Conservation (phyloP, 1,140 invertebrate genomes). For the Bicyclus anynana region DNA sequence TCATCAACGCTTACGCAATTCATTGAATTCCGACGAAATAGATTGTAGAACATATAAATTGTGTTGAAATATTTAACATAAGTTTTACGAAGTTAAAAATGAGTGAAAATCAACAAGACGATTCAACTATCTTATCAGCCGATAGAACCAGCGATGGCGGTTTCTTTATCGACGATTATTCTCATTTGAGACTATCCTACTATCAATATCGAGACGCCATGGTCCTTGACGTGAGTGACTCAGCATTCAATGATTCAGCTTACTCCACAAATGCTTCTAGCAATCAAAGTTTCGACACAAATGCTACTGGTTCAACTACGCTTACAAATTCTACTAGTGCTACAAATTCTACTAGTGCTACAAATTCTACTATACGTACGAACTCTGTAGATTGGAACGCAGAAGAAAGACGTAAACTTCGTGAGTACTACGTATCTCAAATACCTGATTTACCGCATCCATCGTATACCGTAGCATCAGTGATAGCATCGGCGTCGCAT, state of each 20-base stretch:
- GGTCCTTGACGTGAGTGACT: neutral
- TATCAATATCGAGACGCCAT: slow-evolving; percentile 33
- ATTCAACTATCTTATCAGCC: slow-evolving; percentile 22
- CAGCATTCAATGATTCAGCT: neutral
- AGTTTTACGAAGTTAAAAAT: slow-evolving; percentile 17
- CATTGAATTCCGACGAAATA: too few species aligned
- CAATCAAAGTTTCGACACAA: slow-evolving; percentile 10
- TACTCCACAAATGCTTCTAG: slow-evolving; percentile 18
- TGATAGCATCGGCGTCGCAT: slow-evolving; percentile 45
- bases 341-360: neutral
- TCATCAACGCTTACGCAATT: too few species aligned
- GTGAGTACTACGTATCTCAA: slow-evolving; percentile 44
- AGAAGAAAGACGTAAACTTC: slow-evolving; percentile 24
- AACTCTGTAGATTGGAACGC: neutral
- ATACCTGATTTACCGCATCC: slow-evolving; percentile 56
- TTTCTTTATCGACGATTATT: slow-evolving; percentile 56
- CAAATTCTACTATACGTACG: neutral
- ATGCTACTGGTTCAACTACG: neutral
- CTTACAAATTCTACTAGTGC: neutral
- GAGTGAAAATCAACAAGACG: slow-evolving; percentile 12
- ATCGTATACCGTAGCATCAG: slow-evolving; percentile 40
- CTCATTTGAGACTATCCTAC: slow-evolving; percentile 53
- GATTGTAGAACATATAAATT: too few species aligned
- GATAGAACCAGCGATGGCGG: slow-evolving; percentile 14
- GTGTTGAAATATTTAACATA: neutral